Percentiles rank a stretch among this genome's conserved stretches.
Evolutionary conservation across 2,888 invertebrate genomes (phyloP).

Genomic region (Torymus texanus): DNA sequence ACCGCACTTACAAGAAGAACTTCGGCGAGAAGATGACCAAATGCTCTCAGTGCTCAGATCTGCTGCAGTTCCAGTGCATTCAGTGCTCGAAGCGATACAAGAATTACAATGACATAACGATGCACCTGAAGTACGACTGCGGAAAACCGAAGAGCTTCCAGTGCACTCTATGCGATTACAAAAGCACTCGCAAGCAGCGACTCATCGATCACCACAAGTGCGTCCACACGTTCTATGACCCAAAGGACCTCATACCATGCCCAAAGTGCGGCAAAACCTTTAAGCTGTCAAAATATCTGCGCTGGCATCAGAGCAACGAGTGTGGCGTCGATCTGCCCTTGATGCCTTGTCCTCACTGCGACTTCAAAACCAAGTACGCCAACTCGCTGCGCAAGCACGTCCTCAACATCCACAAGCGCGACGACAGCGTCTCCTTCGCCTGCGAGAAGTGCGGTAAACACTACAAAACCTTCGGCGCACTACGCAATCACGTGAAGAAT

Average conservation of each 20-base stretch:
- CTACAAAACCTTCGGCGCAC: constrained; percentile 1
- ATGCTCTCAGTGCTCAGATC: constrained; percentile 7
- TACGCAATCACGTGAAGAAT: constrained; percentile 15
- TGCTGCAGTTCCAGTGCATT: constrained; percentile 12
- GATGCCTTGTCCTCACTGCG: constrained; percentile 11
- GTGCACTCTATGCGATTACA: constrained; percentile 13
- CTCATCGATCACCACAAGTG: constrained; percentile 21
- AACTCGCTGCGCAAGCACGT: constrained; percentile 17
- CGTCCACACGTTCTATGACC: background rate
- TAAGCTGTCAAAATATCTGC: constrained; percentile 1
- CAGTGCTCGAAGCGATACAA: constrained; percentile 20
- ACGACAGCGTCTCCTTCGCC: background rate
- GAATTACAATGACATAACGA: constrained; percentile 42
- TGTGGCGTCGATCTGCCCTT: background rate
- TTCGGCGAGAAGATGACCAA: constrained; percentile 11
- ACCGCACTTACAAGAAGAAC: background rate
- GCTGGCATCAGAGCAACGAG: background rate
- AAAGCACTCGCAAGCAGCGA: background rate
- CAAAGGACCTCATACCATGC: background rate
- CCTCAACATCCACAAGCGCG: constrained; percentile 1
- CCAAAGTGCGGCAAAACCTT: constrained; percentile 12
- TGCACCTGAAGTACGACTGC: constrained; percentile 39
- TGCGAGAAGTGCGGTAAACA: constrained; percentile 17
- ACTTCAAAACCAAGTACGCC: constrained; percentile 23
- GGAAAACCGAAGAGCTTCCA: constrained; percentile 5